phyloP scores from a whole-genome alignment of 2,888 invertebrate species.

The Cephus pygmeus region DNA sequence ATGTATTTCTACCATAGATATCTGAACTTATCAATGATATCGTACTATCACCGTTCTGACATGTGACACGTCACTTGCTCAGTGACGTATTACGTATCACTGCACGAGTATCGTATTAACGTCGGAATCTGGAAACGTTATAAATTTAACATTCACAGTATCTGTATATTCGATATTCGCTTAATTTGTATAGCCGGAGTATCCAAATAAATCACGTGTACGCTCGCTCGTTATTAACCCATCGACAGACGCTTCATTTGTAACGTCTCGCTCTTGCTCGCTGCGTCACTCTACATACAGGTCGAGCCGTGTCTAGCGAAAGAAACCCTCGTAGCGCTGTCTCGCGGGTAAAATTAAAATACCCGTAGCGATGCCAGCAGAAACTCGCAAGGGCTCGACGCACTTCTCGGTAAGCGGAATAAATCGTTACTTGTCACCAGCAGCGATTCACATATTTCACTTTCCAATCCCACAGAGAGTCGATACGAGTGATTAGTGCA shows the following conservation, averaged over 20 bases:
- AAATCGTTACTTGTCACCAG: background rate
- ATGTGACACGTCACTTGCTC: background rate
- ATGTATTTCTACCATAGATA: background rate
- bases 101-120: background rate
- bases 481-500: background rate
- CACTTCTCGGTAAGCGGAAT: background rate
- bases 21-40: background rate
- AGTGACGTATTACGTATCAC: background rate
- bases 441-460: background rate
- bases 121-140: background rate
- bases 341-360: background rate
- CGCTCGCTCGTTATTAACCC: background rate
- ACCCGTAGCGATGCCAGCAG: background rate
- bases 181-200: background rate
- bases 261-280: no score
- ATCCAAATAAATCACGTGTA: background rate
- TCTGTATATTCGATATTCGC: background rate
- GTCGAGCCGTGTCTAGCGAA: no score
- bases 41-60: background rate
- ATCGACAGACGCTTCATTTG: no score
- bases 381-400: background rate
- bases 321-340: no score
- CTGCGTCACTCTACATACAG: no score
- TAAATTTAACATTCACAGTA: background rate
- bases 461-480: background rate